Evolutionary conservation across 2,888 invertebrate species (phyloP), one percentile per base, ranked within the genome.

Genomic region (Penaeus monodon): DNA sequence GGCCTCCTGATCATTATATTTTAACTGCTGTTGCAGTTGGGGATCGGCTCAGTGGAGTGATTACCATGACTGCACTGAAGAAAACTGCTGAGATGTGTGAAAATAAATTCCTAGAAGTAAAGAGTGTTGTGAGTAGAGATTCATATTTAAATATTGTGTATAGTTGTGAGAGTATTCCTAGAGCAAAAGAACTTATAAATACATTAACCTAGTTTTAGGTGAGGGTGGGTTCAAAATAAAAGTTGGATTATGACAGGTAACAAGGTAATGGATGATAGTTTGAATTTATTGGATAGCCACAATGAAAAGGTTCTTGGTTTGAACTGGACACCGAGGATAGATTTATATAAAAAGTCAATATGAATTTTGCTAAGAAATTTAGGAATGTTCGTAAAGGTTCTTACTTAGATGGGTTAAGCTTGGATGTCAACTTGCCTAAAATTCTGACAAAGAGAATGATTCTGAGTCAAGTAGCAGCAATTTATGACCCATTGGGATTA

Each of bases 401-500:
- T 2, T 33, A 84, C 63, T 44, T 84, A 20, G 29, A 7, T 27
- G 1, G 17, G 57, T 22, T 7, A 17, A 44, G 76, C 4, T 24
- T 83, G 14, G 64, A 49, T 14, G 22, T 1, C 38, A 33, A 76
- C 44, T 2, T 77, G 7, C 82, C 76, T 17, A 3, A 66, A 49
- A 10, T 29, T 49, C 44, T 86, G 38, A 76, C 81, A 0, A 81
- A 78, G 33, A 68, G 81, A 20, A 66, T 82, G 29, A n/a, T 81
- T 7, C 33, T 86, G 4, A 86, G 76, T 82, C 86, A 86, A 49
- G 63, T 86, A 29, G 76, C 68, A 22, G 14, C 86, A 3, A 20
- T 81, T n/a, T 81, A 79, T 27, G 86, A 86, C 29, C 82, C 86
- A 14, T 29, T 86, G n/a, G 86, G 86, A 57, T 49, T 86, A 38